Evolutionary conservation across 2,888 invertebrate genomes (phyloP).

Genomic region (Cryptus armator): DNA sequence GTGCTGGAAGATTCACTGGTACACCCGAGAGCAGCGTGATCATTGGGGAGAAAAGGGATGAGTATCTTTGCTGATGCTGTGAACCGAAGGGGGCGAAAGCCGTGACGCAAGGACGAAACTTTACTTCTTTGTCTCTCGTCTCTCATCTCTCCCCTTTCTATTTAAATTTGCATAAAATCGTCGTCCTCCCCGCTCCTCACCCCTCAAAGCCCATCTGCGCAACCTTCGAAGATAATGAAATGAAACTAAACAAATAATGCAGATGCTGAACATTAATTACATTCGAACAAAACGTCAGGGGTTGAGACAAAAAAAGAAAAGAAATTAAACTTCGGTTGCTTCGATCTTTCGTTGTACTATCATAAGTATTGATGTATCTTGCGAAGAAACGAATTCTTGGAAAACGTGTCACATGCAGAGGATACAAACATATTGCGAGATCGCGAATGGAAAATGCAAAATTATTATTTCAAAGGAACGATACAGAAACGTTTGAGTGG

Average conservation of each 20-base stretch:
- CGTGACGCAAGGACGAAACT: conserved; percentile 55
- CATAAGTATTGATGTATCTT: conserved; percentile 46
- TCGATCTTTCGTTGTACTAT: neutral
- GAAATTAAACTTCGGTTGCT: neutral
- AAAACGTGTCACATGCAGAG: neutral
- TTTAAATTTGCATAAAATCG: conserved; percentile 83
- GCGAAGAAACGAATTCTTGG: neutral
- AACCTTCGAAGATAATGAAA: conserved; percentile 82
- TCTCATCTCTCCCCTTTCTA: conserved; percentile 66
- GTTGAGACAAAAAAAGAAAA: neutral
- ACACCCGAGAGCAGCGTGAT: conserved; percentile 26
- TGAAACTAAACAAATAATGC: conserved; percentile 84
- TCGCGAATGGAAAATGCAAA: neutral
- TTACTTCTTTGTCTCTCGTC: conserved; percentile 68
- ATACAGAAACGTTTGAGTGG: neutral
- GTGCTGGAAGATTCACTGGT: conserved; percentile 33
- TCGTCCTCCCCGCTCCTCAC: conserved; percentile 71
- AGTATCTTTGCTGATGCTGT: conserved; percentile 61
- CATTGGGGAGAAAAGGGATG: conserved; percentile 12
- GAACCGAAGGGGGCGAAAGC: conserved; percentile 58
- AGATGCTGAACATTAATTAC: conserved; percentile 84
- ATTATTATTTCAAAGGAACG: neutral
- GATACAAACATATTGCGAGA: neutral
- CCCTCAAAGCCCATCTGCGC: conserved; percentile 50
- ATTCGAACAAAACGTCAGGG: conserved; percentile 72